phyloP scores from a whole-genome alignment of 2,888 invertebrate species.

The Galerucella pusilla region DNA sequence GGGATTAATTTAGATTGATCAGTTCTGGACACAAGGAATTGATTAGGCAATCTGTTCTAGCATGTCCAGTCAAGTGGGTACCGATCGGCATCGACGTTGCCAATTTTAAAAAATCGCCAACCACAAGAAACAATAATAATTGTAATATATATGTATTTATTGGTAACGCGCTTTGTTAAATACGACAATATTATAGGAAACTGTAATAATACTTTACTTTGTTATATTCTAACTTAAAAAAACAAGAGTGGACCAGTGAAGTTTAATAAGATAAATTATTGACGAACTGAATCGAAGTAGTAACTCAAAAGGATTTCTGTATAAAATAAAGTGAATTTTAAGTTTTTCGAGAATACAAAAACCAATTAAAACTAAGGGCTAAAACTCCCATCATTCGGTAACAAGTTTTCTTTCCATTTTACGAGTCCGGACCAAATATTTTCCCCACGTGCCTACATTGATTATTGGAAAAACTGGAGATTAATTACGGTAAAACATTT shows the following conservation, averaged over 20 bases:
- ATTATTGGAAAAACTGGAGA: constrained; percentile 50
- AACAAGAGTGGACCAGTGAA: no score
- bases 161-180: no score
- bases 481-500: constrained; percentile 50
- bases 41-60: constrained; percentile 68
- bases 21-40: constrained; percentile 67
- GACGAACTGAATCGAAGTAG: no score
- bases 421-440: constrained; percentile 38
- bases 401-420: not conserved
- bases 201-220: no score
- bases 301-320: not conserved
- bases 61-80: constrained; percentile 66
- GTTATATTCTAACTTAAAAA: no score
- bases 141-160: no score
- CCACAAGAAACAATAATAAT: not conserved
- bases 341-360: not conserved
- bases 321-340: not conserved
- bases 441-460: constrained; percentile 47
- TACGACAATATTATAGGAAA: no score
- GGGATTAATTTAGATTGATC: constrained; percentile 68
- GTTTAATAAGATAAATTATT: no score
- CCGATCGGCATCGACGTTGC: constrained; percentile 58
- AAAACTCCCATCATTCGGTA: not conserved
- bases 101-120: constrained; percentile 16
- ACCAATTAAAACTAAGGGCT: not conserved